Evolutionary conservation across 2,797 vertebrate species (phyloP).

Genomic region (Staurois parvus): DNA sequence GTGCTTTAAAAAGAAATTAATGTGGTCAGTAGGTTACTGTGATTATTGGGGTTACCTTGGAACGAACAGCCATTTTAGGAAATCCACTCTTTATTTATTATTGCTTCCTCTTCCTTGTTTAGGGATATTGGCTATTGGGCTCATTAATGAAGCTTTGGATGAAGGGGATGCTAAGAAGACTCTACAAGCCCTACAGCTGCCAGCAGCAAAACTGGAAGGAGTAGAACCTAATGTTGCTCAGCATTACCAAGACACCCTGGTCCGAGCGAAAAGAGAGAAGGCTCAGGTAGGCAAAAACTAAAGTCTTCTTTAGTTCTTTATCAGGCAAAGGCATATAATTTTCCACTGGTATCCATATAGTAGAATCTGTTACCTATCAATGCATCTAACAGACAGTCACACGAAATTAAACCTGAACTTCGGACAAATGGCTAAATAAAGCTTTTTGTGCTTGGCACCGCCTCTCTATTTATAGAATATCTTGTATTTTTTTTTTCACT

Average conservation of each 20-base stretch:
- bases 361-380: too few relatives aligned
- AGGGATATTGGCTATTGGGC: constrained; percentile 95
- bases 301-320: too few relatives aligned
- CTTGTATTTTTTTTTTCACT: too few relatives aligned
- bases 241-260: constrained; percentile 93
- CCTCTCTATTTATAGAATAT: too few relatives aligned
- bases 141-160: constrained; percentile 95
- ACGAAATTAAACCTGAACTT: too few relatives aligned
- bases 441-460: too few relatives aligned
- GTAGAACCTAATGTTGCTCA: constrained; percentile 88
- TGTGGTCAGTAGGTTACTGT: too few relatives aligned
- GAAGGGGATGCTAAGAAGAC: constrained; percentile 89
- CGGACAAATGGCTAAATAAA: too few relatives aligned
- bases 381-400: too few relatives aligned
- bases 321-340: not conserved
- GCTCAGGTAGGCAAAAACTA: constrained; percentile 83
- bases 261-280: constrained; percentile 93
- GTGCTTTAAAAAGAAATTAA: too few relatives aligned
- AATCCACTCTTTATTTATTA: not conserved
- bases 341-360: not conserved
- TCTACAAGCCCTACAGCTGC: constrained; percentile 85
- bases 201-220: constrained; percentile 90
- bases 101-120: not conserved
- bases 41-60: not conserved
- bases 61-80: not conserved